Evolutionary conservation across 35 echinoderm and acorn worm genomes (phyloP), one percentile per base, ranked within the genome.

Genomic region (Heliocidaris tuberculata): DNA sequence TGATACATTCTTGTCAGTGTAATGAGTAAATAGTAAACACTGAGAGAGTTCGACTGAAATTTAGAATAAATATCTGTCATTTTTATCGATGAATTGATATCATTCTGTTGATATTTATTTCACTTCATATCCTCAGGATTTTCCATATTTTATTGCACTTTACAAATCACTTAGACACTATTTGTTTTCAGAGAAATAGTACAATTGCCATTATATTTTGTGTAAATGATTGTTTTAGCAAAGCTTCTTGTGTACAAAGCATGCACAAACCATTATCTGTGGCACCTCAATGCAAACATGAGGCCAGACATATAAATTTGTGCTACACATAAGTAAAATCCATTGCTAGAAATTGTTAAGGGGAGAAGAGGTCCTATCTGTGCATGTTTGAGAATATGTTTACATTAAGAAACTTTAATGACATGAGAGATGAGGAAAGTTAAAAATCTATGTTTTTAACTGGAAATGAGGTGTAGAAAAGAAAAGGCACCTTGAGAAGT

Each of bases 181-280:
- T 78, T 78, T 78, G 27, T 7, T 78, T n/a, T 27, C 21, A 78
- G 7, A n/a, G 65, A 78, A 78, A 27, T 2, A 24, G 65, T 78
- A 78, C 65, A 78, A 78, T 78, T 78, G 65, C 65, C 21, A 78
- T 78, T 78, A 78, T n/a, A 78, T 78, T 21, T 78, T 78, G 65
- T 78, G 65, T 78, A 78, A 78, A 78, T 78, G 65, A 78, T 78
- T 27, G 65, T 78, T n/a, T 78, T 27, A 78, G 65, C 21, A 78
- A 7, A 19, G 65, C 65, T 78, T 78, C 21, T 5, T 78, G 7
- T 78, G 2, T n/a, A 78, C 65, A 78, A 24, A 78, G 65, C 65
- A 78, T 78, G 65, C 65, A 78, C 65, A 7, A 78, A 21, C 65
- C 65, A 78, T 78, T 78, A 78, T 78, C 65, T 4, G 4, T 78